Evolutionary conservation across 35 echinoderm and acorn worm genomes (phyloP).

Genomic region (Patiria miniata): DNA sequence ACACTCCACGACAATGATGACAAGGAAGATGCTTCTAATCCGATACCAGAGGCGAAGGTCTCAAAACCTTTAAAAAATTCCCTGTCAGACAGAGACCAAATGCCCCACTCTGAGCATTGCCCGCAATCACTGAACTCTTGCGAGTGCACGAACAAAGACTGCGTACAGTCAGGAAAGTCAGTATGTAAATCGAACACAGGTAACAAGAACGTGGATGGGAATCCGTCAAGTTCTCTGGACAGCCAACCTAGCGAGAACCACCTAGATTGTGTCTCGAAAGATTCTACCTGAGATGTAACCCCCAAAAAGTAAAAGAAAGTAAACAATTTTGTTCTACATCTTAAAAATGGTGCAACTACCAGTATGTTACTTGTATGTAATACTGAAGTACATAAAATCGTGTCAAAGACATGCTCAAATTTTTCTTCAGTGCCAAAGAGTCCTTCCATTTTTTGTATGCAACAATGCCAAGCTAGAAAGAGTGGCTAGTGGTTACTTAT

Average conservation of each 20-base stretch:
- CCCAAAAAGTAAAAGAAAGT: no score
- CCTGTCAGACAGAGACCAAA: background rate
- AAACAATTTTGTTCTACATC: no score
- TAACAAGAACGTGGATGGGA: background rate
- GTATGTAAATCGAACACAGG: background rate
- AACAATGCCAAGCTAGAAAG: no score
- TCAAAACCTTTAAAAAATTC: background rate
- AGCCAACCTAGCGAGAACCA: background rate
- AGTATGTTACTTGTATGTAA: no score
- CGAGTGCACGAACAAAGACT: no score
- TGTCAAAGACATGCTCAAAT: no score
- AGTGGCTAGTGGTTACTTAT: no score
- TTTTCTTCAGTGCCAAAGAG: no score
- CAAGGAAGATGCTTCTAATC: background rate
- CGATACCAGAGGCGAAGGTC: background rate
- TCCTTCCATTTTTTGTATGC: no score
- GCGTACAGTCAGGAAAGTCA: background rate
- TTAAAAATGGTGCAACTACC: no score
- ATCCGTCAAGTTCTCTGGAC: background rate
- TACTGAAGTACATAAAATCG: no score
- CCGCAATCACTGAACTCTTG: background rate
- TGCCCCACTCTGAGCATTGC: background rate
- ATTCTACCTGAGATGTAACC: background rate
- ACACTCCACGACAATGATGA: slow-evolving; percentile 29
- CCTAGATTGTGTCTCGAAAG: background rate